Base-by-base conservation (phyloP, 92 coral and sea anemone species). In the Siderastrea siderea region DNA sequence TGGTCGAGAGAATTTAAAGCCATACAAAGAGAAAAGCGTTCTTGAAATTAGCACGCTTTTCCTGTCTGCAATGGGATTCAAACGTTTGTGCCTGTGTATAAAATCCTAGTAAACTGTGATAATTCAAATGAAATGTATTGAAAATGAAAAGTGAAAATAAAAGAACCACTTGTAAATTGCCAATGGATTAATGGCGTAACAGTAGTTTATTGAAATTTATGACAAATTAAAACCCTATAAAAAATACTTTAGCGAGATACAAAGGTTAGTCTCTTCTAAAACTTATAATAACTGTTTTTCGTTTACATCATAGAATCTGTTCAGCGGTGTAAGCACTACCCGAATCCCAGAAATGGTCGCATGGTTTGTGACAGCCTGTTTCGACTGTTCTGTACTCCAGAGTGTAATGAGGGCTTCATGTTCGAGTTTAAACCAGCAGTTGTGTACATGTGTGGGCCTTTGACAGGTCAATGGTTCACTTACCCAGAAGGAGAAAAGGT, bases 371-470 rank as follows among this genome's bases (percentile, higher is more conserved):
- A 95, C 79, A 95, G 95, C 47, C 76, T 95, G 60, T 95, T 95
- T 55, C 94, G 87, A 51, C 79, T 95, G 70, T 95, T 95, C 76
- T 95, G 98, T 43, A 88, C 96, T 7, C 95, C 96, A 16, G 98
- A 92, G 76, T 95, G 98, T 73, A 81, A 91, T 75, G 88, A 84
- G 44, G 96, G 98, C 6, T 93, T 79, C 88, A 82, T 64, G 49
- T 95, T 95, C 72, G 88, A 88, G 55, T 79, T 68, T 68, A 92
- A 90, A 74, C 98, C 98, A 12, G 98, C 98, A 13, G 93, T 95
- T 15, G 95, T 95, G 44, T 95, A 95, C 90, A 95, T 95, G 94
- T 95, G 98, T 46, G 95, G 96, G 14, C 98, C 98, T 51, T 64
- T 93, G 38, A 95, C 94, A 13, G 95, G 95, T 45, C 83, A 88